Base-by-base conservation (phyloP, 2,888 invertebrate species). In the Holacanthella duospinosa region DNA sequence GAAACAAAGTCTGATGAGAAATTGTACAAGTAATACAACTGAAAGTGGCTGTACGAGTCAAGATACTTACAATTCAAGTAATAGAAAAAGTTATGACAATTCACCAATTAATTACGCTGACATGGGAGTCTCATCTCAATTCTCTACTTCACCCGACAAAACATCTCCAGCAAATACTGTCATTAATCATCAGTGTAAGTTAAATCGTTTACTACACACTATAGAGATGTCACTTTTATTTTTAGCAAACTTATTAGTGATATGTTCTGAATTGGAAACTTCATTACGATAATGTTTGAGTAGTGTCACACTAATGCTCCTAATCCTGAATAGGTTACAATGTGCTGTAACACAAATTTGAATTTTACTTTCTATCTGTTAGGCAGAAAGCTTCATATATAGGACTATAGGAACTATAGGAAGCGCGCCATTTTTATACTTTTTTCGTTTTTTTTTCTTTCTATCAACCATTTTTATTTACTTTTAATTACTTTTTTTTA, bases 101-200 rank as follows among this genome's bases (percentile, higher is more conserved):
- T 66, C 69, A 1, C 69, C 69, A 6, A 71, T 71, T 58, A 69
- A 67, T 59, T 71, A 71, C 29, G 71, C 71, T 1, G 71, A 71
- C 60, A 64, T 71, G 56, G 69, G 65, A 44, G 60, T 59, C 43
- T 66, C 68, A 29, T 66, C 69, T 0, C 59, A 66, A 6, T 44
- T 59, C 27, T 66, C 66, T n/a, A 61, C 64, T 24, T 62, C 29
- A 6, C 27, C 26, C 24, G 26, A 25, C 4, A 53, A 53, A 53
- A 16, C n/a, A 6, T 58, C 58, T n/a, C 58, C 58, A 4, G 16
- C 55, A 21, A 26, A 55, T n/a, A 58, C 43, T 6, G 43, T 29
- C 24, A 43, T 36, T 24, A 58, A 36, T n/a, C 29, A 19, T 9
- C 24, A 58, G 12, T 58, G 58, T 58, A 58, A 58, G 58, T 24